phyloP scores from a whole-genome alignment of 2,888 invertebrate species.

The Timandra comae region DNA sequence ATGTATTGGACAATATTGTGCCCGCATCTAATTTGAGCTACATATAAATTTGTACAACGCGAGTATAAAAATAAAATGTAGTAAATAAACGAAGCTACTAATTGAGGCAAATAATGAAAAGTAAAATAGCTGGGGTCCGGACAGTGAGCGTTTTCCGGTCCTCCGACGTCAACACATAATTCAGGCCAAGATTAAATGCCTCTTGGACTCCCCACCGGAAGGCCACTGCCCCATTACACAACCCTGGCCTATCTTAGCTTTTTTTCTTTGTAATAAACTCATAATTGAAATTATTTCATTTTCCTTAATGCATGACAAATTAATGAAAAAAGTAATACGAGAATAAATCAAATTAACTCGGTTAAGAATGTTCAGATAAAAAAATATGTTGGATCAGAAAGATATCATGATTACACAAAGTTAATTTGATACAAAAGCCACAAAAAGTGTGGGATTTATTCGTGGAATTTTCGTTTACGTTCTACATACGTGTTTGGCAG shows the following conservation, averaged over 20 bases:
- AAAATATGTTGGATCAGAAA: no score
- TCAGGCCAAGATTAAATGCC: conserved; percentile 71
- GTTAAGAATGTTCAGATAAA: no score
- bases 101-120: conserved; percentile 52
- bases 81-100: conserved; percentile 32
- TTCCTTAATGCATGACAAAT: no score
- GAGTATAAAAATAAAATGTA: conserved; percentile 1
- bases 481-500: conserved; percentile 4
- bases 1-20: no score
- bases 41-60: no score
- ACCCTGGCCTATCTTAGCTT: conserved; percentile 40
- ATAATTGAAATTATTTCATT: background rate
- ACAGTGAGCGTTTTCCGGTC: conserved; percentile 60
- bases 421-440: no score
- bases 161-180: conserved; percentile 69
- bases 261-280: conserved; percentile 36
- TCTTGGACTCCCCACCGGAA: conserved; percentile 62
- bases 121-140: conserved; percentile 56
- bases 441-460: no score
- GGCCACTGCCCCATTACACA: conserved; percentile 60
- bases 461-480: conserved; percentile 8
- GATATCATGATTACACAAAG: no score
- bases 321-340: no score
- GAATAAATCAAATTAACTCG: no score
- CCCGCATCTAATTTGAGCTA: no score